A percentile compares a stretch with the other conserved stretches of the same genome.
Conservation (phyloP, 2,113 vertebrate genomes). For the Oenanthe melanoleuca region DNA sequence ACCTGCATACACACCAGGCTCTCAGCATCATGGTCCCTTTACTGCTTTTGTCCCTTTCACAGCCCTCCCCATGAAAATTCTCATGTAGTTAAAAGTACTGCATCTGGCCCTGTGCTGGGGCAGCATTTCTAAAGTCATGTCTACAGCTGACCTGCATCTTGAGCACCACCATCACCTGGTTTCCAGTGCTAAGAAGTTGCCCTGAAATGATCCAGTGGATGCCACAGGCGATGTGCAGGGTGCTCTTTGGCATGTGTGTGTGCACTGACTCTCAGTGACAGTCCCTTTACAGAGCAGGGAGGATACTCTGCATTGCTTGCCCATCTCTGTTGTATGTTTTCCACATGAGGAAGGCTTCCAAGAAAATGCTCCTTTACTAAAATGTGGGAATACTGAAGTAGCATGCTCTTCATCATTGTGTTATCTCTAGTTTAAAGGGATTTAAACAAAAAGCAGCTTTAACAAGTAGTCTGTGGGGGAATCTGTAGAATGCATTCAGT, state of each 20-base stretch:
- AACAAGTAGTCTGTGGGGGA: constrained; percentile 39
- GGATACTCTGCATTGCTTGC: background rate
- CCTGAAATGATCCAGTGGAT: background rate
- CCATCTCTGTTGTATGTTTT: background rate
- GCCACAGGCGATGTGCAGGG: background rate
- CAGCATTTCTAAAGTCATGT: background rate
- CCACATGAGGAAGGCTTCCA: background rate
- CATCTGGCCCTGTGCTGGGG: background rate
- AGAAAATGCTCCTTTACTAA: constrained; percentile 28
- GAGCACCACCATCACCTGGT: background rate
- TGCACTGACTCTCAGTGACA: background rate
- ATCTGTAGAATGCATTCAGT: constrained; percentile 27
- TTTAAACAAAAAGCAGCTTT: constrained; percentile 47
- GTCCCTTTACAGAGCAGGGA: background rate
- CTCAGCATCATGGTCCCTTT: background rate
- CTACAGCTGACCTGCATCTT: background rate
- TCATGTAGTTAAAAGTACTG: background rate
- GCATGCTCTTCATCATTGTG: constrained; percentile 33
- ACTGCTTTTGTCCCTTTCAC: background rate
- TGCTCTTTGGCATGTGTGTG: background rate
- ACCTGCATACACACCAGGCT: background rate
- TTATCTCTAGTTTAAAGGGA: constrained; percentile 43
- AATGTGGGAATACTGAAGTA: constrained; percentile 22
- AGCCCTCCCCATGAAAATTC: background rate
- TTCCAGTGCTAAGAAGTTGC: background rate